A percentile compares a stretch with the other conserved stretches of the same genome.
phyloP scores from a whole-genome alignment of 64 coral and sea anemone species.

The Porites australiensis region DNA sequence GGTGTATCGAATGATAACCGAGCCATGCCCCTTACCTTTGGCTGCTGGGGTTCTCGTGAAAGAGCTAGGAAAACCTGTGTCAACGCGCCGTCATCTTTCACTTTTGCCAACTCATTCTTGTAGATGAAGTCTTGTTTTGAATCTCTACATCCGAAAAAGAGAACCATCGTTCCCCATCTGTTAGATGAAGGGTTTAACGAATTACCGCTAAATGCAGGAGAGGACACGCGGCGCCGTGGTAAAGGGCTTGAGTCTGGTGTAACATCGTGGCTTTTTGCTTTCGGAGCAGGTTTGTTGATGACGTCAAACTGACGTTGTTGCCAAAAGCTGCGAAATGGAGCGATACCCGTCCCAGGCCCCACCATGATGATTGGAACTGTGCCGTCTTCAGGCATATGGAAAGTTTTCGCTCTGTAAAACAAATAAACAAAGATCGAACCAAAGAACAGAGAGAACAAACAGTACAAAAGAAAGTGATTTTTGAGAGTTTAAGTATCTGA shows the following conservation, averaged over 20 bases:
- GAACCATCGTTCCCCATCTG: conserved; percentile 85
- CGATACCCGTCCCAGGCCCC: conserved; percentile 97
- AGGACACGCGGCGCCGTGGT: not conserved
- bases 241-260: conserved; percentile 56
- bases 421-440: not conserved
- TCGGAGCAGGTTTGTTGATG: conserved; percentile 35
- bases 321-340: conserved; percentile 99
- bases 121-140: conserved; percentile 93
- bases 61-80: conserved; percentile 73
- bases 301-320: conserved; percentile 87
- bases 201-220: not conserved
- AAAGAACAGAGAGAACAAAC: no score
- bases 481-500: no score
- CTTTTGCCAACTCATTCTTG: conserved; percentile 74
- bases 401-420: conserved; percentile 84
- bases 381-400: conserved; percentile 93
- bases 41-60: conserved; percentile 81
- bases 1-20: no score
- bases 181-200: not conserved
- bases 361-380: conserved; percentile 95
- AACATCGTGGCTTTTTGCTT: conserved; percentile 11
- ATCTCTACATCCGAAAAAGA: conserved; percentile 95
- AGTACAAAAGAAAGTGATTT: no score
- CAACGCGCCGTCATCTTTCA: conserved; percentile 60
- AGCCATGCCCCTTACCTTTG: conserved; percentile 65